Conservation (phyloP, 2,113 vertebrate species). For the Enhydra lutris region DNA sequence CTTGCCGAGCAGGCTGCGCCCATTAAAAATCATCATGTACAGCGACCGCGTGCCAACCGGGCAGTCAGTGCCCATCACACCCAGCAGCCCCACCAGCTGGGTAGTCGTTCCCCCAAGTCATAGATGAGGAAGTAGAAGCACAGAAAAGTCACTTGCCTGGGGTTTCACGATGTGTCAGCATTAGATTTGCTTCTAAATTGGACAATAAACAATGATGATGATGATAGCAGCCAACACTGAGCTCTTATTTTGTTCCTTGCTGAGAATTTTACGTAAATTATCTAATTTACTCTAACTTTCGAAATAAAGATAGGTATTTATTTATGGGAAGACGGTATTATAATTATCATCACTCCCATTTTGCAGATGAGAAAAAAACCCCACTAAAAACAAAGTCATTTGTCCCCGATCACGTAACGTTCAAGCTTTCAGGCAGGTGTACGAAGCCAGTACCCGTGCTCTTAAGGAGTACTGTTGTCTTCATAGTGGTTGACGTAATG, state of each 20-base stretch:
- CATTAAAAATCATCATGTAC: not conserved
- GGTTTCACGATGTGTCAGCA: not conserved
- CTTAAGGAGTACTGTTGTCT: not conserved
- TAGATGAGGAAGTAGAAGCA: not conserved
- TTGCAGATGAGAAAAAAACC: not conserved
- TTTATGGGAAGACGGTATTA: not conserved
- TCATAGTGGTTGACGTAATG: fast-evolving
- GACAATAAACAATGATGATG: fast-evolving
- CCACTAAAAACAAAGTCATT: not conserved
- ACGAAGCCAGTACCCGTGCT: not conserved
- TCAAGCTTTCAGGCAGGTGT: no score
- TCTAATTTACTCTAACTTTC: not conserved
- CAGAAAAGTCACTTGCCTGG: not conserved
- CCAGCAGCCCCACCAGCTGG: no score
- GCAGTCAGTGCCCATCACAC: fast-evolving
- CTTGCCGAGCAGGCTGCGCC: not conserved
- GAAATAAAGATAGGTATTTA: not conserved
- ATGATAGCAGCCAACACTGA: not conserved
- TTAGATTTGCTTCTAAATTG: not conserved
- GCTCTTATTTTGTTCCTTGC: not conserved
- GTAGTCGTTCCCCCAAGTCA: not conserved
- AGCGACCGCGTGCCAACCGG: not conserved
- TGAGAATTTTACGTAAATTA: not conserved
- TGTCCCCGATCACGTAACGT: not conserved
- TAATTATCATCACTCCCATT: not conserved